These are phyloP conservation scores for Mastomys natalensis DNA, from an alignment of 2,113 vertebrate species.

Conservation along the genomic window DNA sequence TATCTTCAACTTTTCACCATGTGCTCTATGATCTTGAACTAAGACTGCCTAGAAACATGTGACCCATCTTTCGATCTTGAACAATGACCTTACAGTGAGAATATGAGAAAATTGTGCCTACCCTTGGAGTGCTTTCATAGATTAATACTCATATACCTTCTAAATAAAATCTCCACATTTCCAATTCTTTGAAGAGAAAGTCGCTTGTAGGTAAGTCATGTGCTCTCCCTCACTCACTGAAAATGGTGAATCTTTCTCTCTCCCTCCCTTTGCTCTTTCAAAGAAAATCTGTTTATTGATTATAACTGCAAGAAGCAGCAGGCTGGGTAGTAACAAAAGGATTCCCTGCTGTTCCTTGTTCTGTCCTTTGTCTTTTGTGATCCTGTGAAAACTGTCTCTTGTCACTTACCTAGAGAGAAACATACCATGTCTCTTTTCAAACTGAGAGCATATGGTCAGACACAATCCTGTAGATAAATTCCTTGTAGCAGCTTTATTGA, in stretches of 20 bases:
- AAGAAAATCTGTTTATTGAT: background rate
- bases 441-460: background rate
- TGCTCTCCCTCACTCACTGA: background rate
- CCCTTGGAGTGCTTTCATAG: background rate
- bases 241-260: background rate
- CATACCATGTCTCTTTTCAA: background rate
- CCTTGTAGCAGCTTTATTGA: slow-evolving; percentile 26
- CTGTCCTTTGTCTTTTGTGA: background rate
- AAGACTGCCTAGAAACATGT: background rate
- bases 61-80: background rate
- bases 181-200: background rate
- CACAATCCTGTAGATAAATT: background rate
- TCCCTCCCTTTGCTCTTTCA: background rate
- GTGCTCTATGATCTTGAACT: background rate
- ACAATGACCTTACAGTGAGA: background rate
- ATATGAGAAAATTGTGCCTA: background rate
- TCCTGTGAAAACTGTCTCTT: background rate
- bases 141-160: background rate
- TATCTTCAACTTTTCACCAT: background rate
- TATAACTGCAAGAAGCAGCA: background rate
- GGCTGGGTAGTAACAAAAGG: background rate
- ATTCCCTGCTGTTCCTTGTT: background rate
- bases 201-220: background rate
- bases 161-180: background rate
- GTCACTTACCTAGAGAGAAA: background rate